phyloP scores from a whole-genome alignment of 2,797 vertebrate species.

The Anniella stebbinsi region DNA sequence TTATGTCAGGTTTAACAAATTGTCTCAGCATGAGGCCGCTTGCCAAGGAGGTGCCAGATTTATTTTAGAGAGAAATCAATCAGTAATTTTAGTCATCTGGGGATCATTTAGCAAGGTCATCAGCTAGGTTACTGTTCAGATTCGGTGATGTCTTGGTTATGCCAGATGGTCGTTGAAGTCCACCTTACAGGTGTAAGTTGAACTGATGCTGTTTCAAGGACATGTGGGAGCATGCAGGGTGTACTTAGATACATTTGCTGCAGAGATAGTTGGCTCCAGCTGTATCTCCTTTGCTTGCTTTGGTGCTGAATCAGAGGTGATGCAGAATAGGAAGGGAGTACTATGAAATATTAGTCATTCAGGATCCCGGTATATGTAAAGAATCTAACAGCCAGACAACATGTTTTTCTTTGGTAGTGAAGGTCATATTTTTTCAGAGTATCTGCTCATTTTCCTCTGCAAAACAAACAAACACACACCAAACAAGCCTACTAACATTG shows the following conservation, averaged over 20 bases:
- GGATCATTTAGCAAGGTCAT: constrained; percentile 6
- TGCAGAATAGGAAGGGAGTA: constrained; percentile 6
- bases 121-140: neutral
- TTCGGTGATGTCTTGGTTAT: neutral
- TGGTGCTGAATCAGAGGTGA: constrained; percentile 47
- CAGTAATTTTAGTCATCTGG: constrained; percentile 18
- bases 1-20: constrained; percentile 38
- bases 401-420: neutral
- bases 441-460: neutral
- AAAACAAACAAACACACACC: rapidly evolving
- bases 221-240: neutral
- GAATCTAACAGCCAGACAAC: neutral
- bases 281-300: neutral
- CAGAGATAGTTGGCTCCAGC: neutral
- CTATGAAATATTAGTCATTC: neutral
- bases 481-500: neutral
- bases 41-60: constrained; percentile 37
- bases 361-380: neutral
- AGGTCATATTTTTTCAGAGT: neutral
- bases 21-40: constrained; percentile 19
- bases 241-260: neutral
- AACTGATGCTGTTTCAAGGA: constrained; percentile 2
- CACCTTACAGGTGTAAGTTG: neutral
- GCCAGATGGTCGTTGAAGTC: neutral
- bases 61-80: constrained; percentile 40